A percentile compares a stretch with the other conserved stretches of the same genome.
Evolutionary conservation across 2,797 vertebrate species (phyloP).

Genomic region (Orientallactaga sibirica): DNA sequence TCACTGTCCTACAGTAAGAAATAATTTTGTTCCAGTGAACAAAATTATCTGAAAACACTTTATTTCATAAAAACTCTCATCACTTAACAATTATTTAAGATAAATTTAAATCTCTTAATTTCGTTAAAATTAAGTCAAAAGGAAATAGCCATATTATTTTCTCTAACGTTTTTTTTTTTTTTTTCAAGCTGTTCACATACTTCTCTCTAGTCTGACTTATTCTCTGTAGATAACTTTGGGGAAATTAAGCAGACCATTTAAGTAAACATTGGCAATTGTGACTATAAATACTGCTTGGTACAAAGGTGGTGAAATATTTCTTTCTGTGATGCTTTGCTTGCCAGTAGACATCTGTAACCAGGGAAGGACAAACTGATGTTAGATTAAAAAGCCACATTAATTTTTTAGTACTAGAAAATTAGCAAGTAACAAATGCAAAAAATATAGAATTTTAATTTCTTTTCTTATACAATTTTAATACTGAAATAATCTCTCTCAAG

Average conservation of each 20-base stretch:
- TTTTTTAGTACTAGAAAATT: background rate
- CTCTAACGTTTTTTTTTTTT: background rate
- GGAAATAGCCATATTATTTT: background rate
- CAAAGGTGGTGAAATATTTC: background rate
- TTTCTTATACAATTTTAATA: background rate
- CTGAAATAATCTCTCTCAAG: background rate
- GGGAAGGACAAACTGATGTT: background rate
- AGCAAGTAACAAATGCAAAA: conserved; percentile 39
- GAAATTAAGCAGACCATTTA: background rate
- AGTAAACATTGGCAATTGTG: background rate
- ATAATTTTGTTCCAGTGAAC: background rate
- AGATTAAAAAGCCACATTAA: background rate
- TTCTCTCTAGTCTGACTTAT: background rate
- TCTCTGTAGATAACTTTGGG: background rate
- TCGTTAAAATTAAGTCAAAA: background rate
- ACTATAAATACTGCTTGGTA: background rate
- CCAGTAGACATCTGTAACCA: background rate
- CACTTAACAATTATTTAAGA: background rate
- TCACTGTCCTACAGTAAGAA: background rate
- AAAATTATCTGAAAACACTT: background rate
- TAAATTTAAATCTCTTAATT: conserved; percentile 3
- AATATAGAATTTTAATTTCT: conserved; percentile 2
- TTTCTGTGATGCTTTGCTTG: background rate
- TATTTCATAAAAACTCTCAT: background rate
- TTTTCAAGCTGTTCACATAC: background rate